Conservation (phyloP, 2,113 vertebrate genomes). For the Antigone vipio region DNA sequence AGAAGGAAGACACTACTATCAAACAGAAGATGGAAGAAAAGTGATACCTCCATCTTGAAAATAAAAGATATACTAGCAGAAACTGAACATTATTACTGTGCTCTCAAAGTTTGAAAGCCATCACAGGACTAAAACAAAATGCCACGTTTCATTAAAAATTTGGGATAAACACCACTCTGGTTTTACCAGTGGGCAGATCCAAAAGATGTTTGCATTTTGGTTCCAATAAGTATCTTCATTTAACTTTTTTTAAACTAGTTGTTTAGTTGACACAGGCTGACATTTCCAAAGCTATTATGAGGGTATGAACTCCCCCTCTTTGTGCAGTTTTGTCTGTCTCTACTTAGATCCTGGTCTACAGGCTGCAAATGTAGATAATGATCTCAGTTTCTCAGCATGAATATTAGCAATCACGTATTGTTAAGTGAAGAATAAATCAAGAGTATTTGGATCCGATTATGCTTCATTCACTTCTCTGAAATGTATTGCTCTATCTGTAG, state of each 20-base stretch:
- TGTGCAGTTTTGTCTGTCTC: neutral
- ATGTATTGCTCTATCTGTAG: neutral
- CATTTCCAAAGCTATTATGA: neutral
- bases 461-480: neutral
- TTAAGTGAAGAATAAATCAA: neutral
- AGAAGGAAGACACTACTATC: neutral
- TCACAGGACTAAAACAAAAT: neutral
- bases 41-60: neutral
- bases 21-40: neutral
- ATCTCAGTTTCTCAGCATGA: neutral
- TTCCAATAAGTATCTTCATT: neutral
- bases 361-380: neutral
- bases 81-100: neutral
- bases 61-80: neutral
- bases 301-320: neutral
- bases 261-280: neutral
- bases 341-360: neutral
- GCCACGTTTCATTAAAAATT: neutral
- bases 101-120: neutral
- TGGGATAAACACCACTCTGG: neutral
- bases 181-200: neutral
- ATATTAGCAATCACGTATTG: fast-evolving
- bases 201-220: neutral
- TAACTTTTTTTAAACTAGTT: neutral
- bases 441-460: neutral